Base-by-base conservation (phyloP, 2,888 invertebrate genomes). In the Cyclophora albipunctata region DNA sequence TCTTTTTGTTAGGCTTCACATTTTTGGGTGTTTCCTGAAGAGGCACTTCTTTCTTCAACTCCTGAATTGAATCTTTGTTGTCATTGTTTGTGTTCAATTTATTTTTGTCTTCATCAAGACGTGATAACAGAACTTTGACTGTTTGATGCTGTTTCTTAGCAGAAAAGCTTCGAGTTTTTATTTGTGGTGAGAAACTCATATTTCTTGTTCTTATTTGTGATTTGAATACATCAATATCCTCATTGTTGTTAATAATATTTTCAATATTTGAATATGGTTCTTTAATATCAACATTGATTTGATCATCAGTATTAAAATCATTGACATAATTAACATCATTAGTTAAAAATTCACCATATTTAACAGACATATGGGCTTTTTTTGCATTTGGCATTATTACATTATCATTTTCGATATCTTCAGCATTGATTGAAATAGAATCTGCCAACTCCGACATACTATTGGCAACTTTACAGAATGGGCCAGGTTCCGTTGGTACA, bases 401-500 rank as follows among this genome's bases (percentile, higher is more conserved):
- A 43, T 34, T 34, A 43, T 83, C 84, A 75, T 75, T 78, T 59
- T 87, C 87, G 60, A 81, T 83, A 51, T 84, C 82, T 64, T 84
- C 81, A 49, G 73, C 54, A 47, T 74, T 66, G 49, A 84, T 75
- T 7, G 72, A 66, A 48, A 69, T 74, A 41, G 51, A 42, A 4
- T 62, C 58, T 45, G 20, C 20, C 20, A 2, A 20, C 20, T 20
- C 20, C 20, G 20, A 20, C 20, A 20, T 20, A 20, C 20, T 20
- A 2, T 20, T 20, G 20, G 20, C 20, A 37, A 5, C 71, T 37
- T 37, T 4, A 71, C 81, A 84, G 55, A 61, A 76, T 34, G 84
- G 84, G 35, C 87, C 86, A 73, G 81, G 81, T 65, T 89, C 67
- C 44, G 90, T 90, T 46, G 91, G 92, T 47, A 91, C 71, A 43